Evolutionary conservation across 2,888 invertebrate species (phyloP), one percentile per base, ranked within the genome.

Genomic region (Meiosimyza decipiens): DNA sequence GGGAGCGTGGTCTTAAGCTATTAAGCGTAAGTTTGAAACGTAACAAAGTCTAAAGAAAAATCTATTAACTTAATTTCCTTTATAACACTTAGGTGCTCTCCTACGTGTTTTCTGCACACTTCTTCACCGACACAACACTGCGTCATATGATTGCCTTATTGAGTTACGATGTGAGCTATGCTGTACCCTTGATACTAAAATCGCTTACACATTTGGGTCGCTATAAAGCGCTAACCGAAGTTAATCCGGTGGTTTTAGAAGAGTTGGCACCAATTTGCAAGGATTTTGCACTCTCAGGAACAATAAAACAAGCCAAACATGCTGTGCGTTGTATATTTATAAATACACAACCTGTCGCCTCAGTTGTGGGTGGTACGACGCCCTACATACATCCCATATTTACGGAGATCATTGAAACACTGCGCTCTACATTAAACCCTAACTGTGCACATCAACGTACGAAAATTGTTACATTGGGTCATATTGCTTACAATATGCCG

Each of bases 291-390:
- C 92, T 95, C 81, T 92, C 92, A 59, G 98, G 98, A 13, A 95
- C 95, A 5, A 94, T 96, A 1, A 97, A 97, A 86, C 98, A 98
- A 87, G 97, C 98, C 7, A 99, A 99, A 88, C 97, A 98, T 82
- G 97, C 98, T 5, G 94, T 99, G 74, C 89, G 96, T 78, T 98
- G 98, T 87, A 91, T 99, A 70, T 95, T 91, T 86, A 93, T 95
- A 63, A 96, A 96, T 87, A 93, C 94, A n/a, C 78, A 78, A 71
- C 65, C 83, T 78, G 22, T 75, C 9, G 80, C 79, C 62, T 74
- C 78, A 13, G 16, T 69, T 6, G 47, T 40, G 15, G 59, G 52
- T 33, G 22, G 40, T 12, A 12, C 49, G 6, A 73, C 78, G 62
- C 73, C 77, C 54, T 63, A 75, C 33, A 81, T 92, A 92, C 82